phyloP scores from a whole-genome alignment of 1,140 invertebrate genomes.

The Drosophila mauritiana region DNA sequence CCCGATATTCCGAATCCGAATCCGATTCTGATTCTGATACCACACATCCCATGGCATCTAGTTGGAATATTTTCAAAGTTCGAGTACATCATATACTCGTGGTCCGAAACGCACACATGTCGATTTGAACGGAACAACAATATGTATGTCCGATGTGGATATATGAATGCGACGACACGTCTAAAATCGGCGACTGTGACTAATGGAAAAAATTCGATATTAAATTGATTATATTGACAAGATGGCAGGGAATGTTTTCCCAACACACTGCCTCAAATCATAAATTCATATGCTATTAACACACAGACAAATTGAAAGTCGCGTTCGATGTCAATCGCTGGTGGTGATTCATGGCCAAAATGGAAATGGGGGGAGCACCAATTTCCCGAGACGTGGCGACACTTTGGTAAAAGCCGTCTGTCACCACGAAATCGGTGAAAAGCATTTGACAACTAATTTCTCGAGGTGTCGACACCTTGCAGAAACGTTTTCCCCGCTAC shows the following conservation, averaged over 20 bases:
- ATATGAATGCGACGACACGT: conserved; percentile 36
- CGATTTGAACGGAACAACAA: not conserved
- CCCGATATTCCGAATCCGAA: not conserved
- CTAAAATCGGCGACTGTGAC: conserved; percentile 71
- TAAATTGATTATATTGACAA: conserved; percentile 83
- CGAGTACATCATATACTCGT: conserved; percentile 26
- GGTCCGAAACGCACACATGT: conserved; percentile 10
- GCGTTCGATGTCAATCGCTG: conserved; percentile 39
- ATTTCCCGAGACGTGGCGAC: conserved; percentile 35
- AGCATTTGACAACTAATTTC: conserved; percentile 76
- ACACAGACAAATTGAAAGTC: conserved; percentile 31
- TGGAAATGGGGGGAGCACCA: not conserved
- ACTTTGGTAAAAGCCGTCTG: conserved; percentile 69
- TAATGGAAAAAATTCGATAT: conserved; percentile 80
- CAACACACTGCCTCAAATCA: conserved; percentile 19
- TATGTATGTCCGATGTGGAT: conserved; percentile 17
- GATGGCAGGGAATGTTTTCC: conserved; percentile 1
- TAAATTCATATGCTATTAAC: conserved; percentile 70
- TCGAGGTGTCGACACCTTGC: conserved; percentile 74
- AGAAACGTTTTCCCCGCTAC: conserved; percentile 7
- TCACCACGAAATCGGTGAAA: conserved; percentile 63
- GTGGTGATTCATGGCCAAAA: conserved; percentile 30
- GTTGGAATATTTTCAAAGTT: conserved; percentile 18
- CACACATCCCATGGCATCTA: too few species aligned
- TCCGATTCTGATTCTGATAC: too few species aligned